These are phyloP conservation scores for Pluvianellus socialis DNA, from an alignment of 2,113 vertebrate species.

Conservation along the genomic window DNA sequence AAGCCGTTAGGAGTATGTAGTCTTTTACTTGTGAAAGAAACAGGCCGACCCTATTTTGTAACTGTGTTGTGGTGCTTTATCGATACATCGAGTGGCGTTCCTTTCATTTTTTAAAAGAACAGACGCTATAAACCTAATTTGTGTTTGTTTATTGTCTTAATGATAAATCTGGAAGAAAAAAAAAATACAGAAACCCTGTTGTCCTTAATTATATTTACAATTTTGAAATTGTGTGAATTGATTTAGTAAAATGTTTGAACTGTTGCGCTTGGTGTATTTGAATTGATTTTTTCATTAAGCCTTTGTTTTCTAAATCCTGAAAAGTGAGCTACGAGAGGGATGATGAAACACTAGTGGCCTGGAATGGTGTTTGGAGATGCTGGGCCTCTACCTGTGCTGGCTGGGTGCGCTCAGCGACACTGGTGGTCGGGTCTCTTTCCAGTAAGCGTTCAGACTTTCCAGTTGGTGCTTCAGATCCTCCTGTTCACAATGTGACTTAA, in stretches of 20 bases:
- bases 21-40: conserved; percentile 68
- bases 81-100: conserved; percentile 74
- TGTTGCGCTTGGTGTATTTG: conserved; percentile 64
- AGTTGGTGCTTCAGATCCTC: background rate
- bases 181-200: conserved; percentile 65
- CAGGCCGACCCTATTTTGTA: conserved; percentile 76
- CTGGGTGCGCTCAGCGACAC: background rate
- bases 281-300: conserved; percentile 1
- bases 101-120: conserved; percentile 72
- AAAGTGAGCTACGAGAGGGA: background rate
- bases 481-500: background rate
- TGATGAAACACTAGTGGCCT: background rate
- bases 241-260: conserved; percentile 88
- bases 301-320: background rate
- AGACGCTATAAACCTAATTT: conserved; percentile 76
- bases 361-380: accelerated
- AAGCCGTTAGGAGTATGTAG: conserved; percentile 69
- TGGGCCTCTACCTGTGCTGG: background rate
- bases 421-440: background rate
- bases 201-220: conserved; percentile 85
- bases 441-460: background rate
- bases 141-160: conserved; percentile 86
- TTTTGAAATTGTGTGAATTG: conserved; percentile 86
- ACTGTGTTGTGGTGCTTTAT: conserved; percentile 83
- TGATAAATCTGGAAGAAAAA: conserved; percentile 74